phyloP scores from a whole-genome alignment of 2,797 vertebrate species.

The Diplodus sargus region DNA sequence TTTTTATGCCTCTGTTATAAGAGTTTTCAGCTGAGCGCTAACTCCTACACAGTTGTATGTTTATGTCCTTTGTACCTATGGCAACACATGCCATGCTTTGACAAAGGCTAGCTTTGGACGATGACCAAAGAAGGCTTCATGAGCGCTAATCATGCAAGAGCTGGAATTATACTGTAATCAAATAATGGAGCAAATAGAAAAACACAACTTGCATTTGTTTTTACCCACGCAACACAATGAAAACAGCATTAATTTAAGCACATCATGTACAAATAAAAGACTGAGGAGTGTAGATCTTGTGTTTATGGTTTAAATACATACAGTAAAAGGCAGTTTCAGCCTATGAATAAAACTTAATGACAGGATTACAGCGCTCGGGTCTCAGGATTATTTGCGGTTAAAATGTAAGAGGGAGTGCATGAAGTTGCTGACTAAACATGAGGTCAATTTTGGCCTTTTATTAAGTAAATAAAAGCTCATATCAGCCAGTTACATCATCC shows the following conservation, averaged over 20 bases:
- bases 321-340: background rate
- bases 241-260: background rate
- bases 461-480: constrained; percentile 19
- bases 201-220: constrained; percentile 31
- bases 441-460: constrained; percentile 27
- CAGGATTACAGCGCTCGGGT: background rate
- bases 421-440: constrained; percentile 2
- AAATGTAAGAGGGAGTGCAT: background rate
- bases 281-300: background rate
- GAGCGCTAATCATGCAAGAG: constrained; percentile 39
- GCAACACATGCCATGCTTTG: constrained; percentile 32
- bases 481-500: constrained; percentile 34
- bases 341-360: background rate
- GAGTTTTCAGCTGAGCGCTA: constrained; percentile 39
- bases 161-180: constrained; percentile 22
- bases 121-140: constrained; percentile 29
- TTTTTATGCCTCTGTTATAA: constrained; percentile 4
- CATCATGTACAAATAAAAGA: background rate
- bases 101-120: constrained; percentile 32
- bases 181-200: constrained; percentile 22
- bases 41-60: constrained; percentile 27
- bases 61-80: constrained; percentile 33
- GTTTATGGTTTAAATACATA: no score
- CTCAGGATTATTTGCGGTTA: background rate
- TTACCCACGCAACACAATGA: constrained; percentile 1